Percentiles rank a stretch among this genome's conserved stretches.
phyloP scores from a whole-genome alignment of 2,888 invertebrate genomes.

The Lepetodrilus schrolli region DNA sequence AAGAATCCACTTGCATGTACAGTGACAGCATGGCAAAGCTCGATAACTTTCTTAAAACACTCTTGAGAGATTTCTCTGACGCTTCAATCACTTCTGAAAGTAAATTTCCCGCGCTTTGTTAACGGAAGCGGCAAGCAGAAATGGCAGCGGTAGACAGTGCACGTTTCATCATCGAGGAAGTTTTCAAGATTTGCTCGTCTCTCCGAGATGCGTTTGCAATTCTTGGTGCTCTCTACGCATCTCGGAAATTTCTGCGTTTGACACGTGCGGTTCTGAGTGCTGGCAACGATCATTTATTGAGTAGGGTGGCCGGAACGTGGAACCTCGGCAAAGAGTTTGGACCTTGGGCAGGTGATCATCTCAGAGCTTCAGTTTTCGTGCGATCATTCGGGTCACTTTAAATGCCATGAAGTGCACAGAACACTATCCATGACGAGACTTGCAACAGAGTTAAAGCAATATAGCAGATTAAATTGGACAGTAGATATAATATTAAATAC shows the following conservation, averaged over 20 bases:
- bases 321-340: constrained; percentile 81
- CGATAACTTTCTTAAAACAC: too few relatives aligned
- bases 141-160: constrained; percentile 70
- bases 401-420: too few relatives aligned
- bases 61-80: too few relatives aligned
- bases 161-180: constrained; percentile 58
- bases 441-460: background rate
- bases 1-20: too few relatives aligned
- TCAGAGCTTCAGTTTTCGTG: background rate
- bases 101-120: too few relatives aligned
- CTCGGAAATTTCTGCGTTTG: constrained; percentile 50
- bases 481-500: too few relatives aligned
- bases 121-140: constrained; percentile 9
- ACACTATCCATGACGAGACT: background rate
- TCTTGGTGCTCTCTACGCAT: constrained; percentile 62
- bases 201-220: constrained; percentile 63
- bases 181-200: constrained; percentile 50
- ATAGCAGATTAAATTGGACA: too few relatives aligned
- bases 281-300: constrained; percentile 56
- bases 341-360: constrained; percentile 87
- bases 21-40: too few relatives aligned
- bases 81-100: too few relatives aligned
- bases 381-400: too few relatives aligned
- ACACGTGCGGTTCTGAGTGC: constrained; percentile 46
- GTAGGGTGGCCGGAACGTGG: constrained; percentile 46